Evolutionary conservation across 2,113 vertebrate genomes (phyloP).

Genomic region (Aptenodytes patagonicus): DNA sequence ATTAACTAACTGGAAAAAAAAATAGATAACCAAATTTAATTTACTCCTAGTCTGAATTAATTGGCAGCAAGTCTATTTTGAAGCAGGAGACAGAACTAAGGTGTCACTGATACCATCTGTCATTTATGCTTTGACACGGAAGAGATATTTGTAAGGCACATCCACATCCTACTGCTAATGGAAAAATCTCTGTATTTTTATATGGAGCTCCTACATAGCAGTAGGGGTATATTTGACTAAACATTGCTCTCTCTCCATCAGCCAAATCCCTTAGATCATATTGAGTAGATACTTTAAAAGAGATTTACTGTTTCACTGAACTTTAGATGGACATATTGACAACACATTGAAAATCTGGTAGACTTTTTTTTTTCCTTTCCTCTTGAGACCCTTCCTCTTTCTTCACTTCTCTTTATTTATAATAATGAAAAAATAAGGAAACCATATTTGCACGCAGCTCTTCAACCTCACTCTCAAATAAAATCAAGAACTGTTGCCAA

Average conservation of each 20-base stretch:
- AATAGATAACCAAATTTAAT: background rate
- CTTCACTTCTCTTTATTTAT: background rate
- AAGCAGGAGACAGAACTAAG: constrained; percentile 6
- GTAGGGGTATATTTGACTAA: background rate
- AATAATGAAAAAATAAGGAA: background rate
- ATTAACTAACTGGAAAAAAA: background rate
- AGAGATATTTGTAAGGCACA: background rate
- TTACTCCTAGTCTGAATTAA: background rate
- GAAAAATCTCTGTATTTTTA: background rate
- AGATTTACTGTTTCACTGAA: background rate
- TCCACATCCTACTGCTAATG: background rate
- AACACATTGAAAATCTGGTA: background rate
- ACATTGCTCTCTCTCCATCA: background rate
- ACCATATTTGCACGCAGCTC: background rate
- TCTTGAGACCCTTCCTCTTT: background rate
- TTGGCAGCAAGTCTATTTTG: constrained; percentile 1
- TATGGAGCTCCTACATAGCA: background rate
- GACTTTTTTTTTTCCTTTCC: background rate
- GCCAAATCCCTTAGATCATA: background rate
- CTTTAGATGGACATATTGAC: background rate
- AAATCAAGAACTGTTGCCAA: background rate
- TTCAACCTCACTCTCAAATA: background rate
- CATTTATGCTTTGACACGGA: background rate
- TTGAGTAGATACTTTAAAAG: background rate
- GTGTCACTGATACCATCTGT: constrained; percentile 3